Evolutionary conservation across 2,888 invertebrate species (phyloP).

Genomic region (Ditula angustiorana): DNA sequence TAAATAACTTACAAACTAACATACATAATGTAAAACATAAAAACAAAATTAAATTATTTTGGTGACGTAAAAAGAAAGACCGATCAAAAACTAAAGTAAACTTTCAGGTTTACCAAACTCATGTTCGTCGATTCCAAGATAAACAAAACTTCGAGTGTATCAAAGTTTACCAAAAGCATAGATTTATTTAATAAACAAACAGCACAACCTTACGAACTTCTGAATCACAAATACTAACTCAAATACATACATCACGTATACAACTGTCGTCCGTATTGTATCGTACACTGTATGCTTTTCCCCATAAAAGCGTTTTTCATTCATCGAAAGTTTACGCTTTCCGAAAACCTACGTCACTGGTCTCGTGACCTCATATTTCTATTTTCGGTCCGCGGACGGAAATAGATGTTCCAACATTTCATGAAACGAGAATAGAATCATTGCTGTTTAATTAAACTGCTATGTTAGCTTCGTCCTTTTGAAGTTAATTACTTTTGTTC

Average conservation of each 20-base stretch:
- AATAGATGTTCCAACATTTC: slow-evolving; percentile 18
- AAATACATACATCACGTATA: not conserved
- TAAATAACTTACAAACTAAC: too few relatives aligned
- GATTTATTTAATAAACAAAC: not conserved
- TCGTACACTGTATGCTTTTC: not conserved
- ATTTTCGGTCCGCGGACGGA: slow-evolving; percentile 21
- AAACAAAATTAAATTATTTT: too few relatives aligned
- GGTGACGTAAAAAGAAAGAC: too few relatives aligned
- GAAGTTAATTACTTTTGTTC: not conserved
- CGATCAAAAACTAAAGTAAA: too few relatives aligned
- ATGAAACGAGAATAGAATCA: slow-evolving; percentile 22
- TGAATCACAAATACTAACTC: not conserved
- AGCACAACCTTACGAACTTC: not conserved
- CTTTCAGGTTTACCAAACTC: too few relatives aligned
- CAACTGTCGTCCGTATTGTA: not conserved
- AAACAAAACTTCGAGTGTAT: not conserved
- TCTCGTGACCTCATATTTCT: slow-evolving; percentile 23
- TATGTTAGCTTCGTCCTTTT: not conserved
- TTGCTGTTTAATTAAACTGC: slow-evolving; percentile 15
- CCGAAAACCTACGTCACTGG: slow-evolving; percentile 14
- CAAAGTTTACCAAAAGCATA: not conserved
- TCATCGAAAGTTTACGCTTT: not conserved
- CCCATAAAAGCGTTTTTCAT: slow-evolving; percentile 1
- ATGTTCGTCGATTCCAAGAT: not conserved
- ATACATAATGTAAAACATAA: too few relatives aligned